phyloP scores from a whole-genome alignment of 1,140 invertebrate species.

The Zaprionus ghesquierei region DNA sequence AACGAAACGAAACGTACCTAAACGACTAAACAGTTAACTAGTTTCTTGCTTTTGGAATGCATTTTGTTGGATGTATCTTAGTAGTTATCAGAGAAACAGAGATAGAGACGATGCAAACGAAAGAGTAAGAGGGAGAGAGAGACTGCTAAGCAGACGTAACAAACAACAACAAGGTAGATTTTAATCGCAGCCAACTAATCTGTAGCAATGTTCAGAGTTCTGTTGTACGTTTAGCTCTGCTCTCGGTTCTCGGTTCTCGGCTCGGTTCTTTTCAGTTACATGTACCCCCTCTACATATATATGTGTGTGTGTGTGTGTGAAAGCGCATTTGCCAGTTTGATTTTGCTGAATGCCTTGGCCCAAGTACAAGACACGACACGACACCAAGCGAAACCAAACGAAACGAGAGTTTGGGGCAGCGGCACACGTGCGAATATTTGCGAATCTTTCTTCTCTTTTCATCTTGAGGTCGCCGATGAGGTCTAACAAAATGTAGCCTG shows the following conservation, averaged over 20 bases:
- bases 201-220: conserved; percentile 56
- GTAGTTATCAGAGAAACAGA: not conserved
- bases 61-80: conserved; percentile 56
- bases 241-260: conserved; percentile 1
- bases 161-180: conserved; percentile 72
- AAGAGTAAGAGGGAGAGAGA: not conserved
- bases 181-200: conserved; percentile 75
- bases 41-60: conserved; percentile 78
- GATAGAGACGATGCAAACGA: conserved; percentile 16
- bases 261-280: conserved; percentile 16
- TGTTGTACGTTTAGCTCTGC: conserved; percentile 3
- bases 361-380: conserved; percentile 32
- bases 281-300: conserved; percentile 21
- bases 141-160: conserved; percentile 45
- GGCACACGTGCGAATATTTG: conserved; percentile 59
- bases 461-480: not conserved
- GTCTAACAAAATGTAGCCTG: not conserved
- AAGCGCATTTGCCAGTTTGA: conserved; percentile 54
- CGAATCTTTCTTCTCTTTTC: not conserved
- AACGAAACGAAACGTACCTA: conserved; percentile 17
- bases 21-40: conserved; percentile 65
- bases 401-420: conserved; percentile 14
- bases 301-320: conserved; percentile 3
- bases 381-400: conserved; percentile 10
- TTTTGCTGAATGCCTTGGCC: conserved; percentile 43